Evolutionary conservation across 2,888 invertebrate species (phyloP).

Genomic region (Spodoptera littoralis): DNA sequence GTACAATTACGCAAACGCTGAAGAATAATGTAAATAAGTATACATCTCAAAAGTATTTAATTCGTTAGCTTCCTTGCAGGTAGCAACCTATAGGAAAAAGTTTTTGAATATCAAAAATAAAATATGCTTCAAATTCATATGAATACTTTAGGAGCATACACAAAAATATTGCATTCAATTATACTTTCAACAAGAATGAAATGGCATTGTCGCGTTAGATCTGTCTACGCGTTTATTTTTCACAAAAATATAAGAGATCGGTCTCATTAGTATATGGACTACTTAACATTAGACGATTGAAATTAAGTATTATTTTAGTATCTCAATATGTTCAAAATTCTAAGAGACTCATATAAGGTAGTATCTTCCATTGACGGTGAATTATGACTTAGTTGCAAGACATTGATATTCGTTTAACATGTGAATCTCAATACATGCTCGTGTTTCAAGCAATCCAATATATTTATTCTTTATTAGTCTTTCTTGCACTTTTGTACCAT

Average conservation of each 20-base stretch:
- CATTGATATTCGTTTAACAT: slow-evolving; percentile 13
- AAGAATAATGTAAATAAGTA: slow-evolving; percentile 76
- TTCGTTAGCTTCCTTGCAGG: slow-evolving; percentile 79
- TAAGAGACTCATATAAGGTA: slow-evolving; percentile 31
- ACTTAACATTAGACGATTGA: slow-evolving; percentile 33
- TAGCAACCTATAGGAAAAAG: slow-evolving; percentile 82
- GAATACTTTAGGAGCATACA: slow-evolving; percentile 72
- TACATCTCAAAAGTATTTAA: slow-evolving; percentile 81
- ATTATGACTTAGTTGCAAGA: slow-evolving; percentile 23
- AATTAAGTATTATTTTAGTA: slow-evolving; percentile 31
- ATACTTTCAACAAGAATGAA: slow-evolving; percentile 62
- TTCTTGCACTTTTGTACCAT: slow-evolving; percentile 61
- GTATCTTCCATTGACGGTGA: slow-evolving; percentile 28
- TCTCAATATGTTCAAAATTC: slow-evolving; percentile 36
- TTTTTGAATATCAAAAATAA: slow-evolving; percentile 88
- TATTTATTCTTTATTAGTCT: slow-evolving; percentile 42
- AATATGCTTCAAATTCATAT: slow-evolving; percentile 73
- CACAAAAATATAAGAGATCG: slow-evolving; percentile 58
- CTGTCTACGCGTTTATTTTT: slow-evolving; percentile 23
- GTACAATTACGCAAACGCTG: slow-evolving; percentile 77
- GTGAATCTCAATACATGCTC: slow-evolving; percentile 14
- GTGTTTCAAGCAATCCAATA: slow-evolving; percentile 23
- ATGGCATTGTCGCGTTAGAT: slow-evolving; percentile 54
- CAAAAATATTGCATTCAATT: slow-evolving; percentile 75
- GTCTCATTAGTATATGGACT: slow-evolving; percentile 48